Evolutionary conservation across 2,797 vertebrate species (phyloP).

Genomic region (Gymnothorax javanicus): DNA sequence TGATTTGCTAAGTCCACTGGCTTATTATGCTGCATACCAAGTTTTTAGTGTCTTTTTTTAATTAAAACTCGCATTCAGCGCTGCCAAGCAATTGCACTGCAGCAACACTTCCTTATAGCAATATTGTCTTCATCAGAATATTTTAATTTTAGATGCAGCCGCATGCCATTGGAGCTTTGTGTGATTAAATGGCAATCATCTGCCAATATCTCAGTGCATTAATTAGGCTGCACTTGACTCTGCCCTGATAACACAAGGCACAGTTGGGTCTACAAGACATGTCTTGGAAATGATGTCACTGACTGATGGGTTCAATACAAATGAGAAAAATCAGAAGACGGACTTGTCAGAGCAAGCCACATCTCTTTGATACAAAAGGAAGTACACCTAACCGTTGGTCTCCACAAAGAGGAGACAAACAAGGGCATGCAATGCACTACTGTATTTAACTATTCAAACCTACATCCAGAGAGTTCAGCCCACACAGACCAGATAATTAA

Average conservation of each 20-base stretch:
- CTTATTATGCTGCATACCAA: conserved; percentile 55
- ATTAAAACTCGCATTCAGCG: conserved; percentile 73
- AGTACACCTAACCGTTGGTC: conserved; percentile 24
- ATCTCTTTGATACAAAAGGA: conserved; percentile 8
- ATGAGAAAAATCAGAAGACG: not conserved
- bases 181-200: conserved; percentile 63
- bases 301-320: conserved; percentile 31
- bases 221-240: conserved; percentile 54
- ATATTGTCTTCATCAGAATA: conserved; percentile 63
- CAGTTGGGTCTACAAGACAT: conserved; percentile 28
- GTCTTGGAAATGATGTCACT: conserved; percentile 32
- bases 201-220: conserved; percentile 66
- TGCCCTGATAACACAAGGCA: conserved; percentile 43
- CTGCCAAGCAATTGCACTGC: conserved; percentile 61
- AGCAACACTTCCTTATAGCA: conserved; percentile 64
- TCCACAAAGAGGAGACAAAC: conserved; percentile 1
- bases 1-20: conserved; percentile 44
- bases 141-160: conserved; percentile 66
- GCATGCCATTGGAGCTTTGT: conserved; percentile 50
- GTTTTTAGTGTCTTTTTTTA: conserved; percentile 68
- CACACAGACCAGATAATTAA: not conserved
- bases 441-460: conserved; percentile 5
- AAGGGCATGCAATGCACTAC: not conserved
- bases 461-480: not conserved
- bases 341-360: conserved; percentile 15